Conservation (phyloP, 2,888 invertebrate species). For the Callosobruchus maculatus region DNA sequence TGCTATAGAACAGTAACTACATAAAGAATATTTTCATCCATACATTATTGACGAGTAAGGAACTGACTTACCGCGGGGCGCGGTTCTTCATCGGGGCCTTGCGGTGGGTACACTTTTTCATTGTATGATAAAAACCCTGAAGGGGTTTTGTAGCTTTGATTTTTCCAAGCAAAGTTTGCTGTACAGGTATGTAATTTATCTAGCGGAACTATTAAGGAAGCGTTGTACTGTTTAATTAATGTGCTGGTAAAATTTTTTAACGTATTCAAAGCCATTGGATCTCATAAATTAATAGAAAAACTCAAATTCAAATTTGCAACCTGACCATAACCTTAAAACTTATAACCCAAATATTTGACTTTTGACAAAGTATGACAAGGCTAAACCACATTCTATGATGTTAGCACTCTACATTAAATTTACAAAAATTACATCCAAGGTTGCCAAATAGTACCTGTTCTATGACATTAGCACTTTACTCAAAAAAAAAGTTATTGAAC, state of each 20-base stretch:
- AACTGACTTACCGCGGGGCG: conserved; percentile 85
- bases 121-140: conserved; percentile 65
- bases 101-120: conserved; percentile 76
- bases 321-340: too few relatives aligned
- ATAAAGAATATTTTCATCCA: too few relatives aligned
- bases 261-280: background rate
- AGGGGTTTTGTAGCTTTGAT: conserved; percentile 38
- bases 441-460: too few relatives aligned
- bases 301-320: background rate
- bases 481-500: too few relatives aligned
- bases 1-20: too few relatives aligned
- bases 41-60: too few relatives aligned
- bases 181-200: background rate
- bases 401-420: too few relatives aligned
- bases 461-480: too few relatives aligned
- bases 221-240: background rate
- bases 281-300: background rate
- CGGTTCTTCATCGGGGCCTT: conserved; percentile 65
- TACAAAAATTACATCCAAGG: too few relatives aligned
- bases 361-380: too few relatives aligned
- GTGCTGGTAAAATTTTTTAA: background rate
- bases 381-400: too few relatives aligned
- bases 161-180: background rate
- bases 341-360: too few relatives aligned
- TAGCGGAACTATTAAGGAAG: background rate